A percentile compares a stretch with the other conserved stretches of the same genome.
These are phyloP conservation scores for Onychostruthus taczanowskii DNA, from an alignment of 2,113 vertebrate species.

Conservation along the genomic window DNA sequence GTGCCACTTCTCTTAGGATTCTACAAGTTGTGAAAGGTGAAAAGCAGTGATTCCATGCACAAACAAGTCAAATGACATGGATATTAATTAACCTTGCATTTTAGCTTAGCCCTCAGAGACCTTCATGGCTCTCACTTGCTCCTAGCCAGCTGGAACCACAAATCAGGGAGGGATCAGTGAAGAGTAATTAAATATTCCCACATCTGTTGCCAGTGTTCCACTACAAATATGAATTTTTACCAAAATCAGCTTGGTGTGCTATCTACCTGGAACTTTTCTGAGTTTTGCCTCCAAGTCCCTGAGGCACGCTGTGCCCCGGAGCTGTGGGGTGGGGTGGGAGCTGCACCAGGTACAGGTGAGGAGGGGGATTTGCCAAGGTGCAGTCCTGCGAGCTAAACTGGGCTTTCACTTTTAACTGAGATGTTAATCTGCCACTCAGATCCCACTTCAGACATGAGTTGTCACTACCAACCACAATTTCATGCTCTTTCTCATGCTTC, in stretches of 20 bases:
- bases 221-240: background rate
- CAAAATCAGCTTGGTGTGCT: background rate
- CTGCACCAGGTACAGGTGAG: fast-evolving
- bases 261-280: background rate
- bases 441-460: background rate
- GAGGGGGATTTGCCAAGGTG: background rate
- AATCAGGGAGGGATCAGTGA: too few relatives aligned
- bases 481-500: background rate
- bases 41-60: background rate
- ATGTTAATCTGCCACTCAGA: background rate
- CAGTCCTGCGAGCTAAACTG: background rate
- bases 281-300: background rate
- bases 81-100: background rate
- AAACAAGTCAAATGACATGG: too few relatives aligned
- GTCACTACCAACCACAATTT: background rate
- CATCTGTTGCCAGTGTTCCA: too few relatives aligned
- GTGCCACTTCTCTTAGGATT: background rate
- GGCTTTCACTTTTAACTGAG: background rate
- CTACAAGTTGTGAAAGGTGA: too few relatives aligned
- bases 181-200: background rate
- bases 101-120: background rate
- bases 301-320: background rate
- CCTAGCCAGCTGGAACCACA: fast-evolving
- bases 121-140: background rate
- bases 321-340: background rate